Conservation (phyloP, 2,113 vertebrate genomes). For the Entomyzon cyanotis region DNA sequence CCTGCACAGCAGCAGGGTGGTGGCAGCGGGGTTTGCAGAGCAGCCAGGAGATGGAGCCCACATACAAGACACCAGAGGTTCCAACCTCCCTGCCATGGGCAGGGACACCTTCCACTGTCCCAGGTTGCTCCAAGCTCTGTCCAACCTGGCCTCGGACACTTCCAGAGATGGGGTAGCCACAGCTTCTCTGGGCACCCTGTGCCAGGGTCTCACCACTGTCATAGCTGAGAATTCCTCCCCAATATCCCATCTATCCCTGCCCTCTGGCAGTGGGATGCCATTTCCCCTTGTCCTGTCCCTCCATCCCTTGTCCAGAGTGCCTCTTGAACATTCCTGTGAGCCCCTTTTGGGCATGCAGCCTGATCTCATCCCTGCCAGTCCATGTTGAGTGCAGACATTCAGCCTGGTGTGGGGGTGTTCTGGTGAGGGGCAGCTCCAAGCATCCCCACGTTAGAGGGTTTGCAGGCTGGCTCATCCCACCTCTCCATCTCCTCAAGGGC, state of each 20-base stretch:
- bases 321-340: neutral
- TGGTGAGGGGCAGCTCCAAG: neutral
- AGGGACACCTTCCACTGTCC: neutral
- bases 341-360: neutral
- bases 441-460: neutral
- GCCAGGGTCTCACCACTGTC: neutral
- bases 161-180: neutral
- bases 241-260: neutral
- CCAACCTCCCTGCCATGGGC: neutral
- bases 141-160: neutral
- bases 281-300: neutral
- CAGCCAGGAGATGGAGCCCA: constrained; percentile 56
- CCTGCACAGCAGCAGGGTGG: neutral
- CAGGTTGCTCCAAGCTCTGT: neutral
- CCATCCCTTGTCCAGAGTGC: neutral
- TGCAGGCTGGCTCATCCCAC: neutral
- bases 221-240: neutral
- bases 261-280: neutral
- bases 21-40: neutral
- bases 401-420: neutral
- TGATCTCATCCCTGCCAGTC: neutral
- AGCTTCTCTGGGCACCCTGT: neutral
- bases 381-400: neutral
- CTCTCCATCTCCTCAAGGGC: neutral
- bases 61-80: neutral